Percentiles rank a stretch among this genome's conserved stretches.
Evolutionary conservation across 2,797 vertebrate genomes (phyloP).

Genomic region (Acestrorhynchus altus): DNA sequence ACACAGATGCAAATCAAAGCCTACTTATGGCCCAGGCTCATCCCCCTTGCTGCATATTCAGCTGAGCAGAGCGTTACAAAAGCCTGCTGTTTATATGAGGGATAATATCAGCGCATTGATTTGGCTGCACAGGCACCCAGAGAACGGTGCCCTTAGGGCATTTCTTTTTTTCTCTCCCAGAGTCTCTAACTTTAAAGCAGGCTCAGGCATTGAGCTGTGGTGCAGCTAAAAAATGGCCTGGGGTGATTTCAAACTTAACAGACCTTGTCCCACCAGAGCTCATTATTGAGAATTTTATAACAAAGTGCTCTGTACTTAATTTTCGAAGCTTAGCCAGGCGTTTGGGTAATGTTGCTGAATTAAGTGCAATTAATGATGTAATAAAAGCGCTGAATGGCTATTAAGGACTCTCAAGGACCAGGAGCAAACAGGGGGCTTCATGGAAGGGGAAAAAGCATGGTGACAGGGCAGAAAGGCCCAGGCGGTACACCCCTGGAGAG

Average conservation of each 20-base stretch:
- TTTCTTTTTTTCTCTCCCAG: slow-evolving; percentile 77
- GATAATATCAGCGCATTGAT: slow-evolving; percentile 66
- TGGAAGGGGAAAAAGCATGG: slow-evolving; percentile 37
- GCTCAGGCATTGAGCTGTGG: slow-evolving; percentile 76
- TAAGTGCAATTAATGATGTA: slow-evolving; percentile 90
- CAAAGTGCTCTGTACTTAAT: slow-evolving; percentile 88
- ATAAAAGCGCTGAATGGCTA: slow-evolving; percentile 85
- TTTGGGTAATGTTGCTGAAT: slow-evolving; percentile 84
- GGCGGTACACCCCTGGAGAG: slow-evolving; percentile 28
- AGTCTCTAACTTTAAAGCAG: slow-evolving; percentile 82
- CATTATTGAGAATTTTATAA: slow-evolving; percentile 92
- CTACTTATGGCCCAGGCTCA: slow-evolving; percentile 36
- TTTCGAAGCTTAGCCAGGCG: slow-evolving; percentile 85
- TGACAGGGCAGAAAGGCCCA: slow-evolving; percentile 11
- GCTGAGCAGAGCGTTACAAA: slow-evolving; percentile 38
- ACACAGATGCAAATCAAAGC: slow-evolving; percentile 63
- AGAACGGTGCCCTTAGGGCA: slow-evolving; percentile 70
- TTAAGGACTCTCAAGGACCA: slow-evolving; percentile 82
- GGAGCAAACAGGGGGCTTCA: slow-evolving; percentile 76
- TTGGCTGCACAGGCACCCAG: slow-evolving; percentile 57
- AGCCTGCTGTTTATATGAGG: slow-evolving; percentile 65
- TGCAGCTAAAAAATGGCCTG: slow-evolving; percentile 82
- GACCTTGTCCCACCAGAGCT: slow-evolving; percentile 91
- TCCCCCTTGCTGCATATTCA: slow-evolving; percentile 50
- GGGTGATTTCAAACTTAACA: slow-evolving; percentile 91